Percentiles rank a stretch among this genome's conserved stretches.
These are phyloP conservation scores for Cinclus mexicanus DNA, from an alignment of 2,113 vertebrate species.

Conservation along the genomic window DNA sequence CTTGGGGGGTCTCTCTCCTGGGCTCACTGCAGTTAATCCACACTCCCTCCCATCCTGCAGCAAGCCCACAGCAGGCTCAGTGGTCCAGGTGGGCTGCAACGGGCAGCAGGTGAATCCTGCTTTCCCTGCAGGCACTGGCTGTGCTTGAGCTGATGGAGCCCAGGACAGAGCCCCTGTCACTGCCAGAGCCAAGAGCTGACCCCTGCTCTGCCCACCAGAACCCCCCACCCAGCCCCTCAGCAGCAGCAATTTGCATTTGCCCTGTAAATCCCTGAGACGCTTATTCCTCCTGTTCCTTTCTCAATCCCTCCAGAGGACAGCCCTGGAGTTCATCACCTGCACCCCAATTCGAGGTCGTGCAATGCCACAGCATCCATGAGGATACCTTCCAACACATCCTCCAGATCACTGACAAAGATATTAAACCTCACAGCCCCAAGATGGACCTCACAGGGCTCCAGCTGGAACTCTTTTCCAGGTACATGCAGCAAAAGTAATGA, in stretches of 20 bases:
- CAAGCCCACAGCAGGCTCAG: not conserved
- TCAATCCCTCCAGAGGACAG: rapidly evolving
- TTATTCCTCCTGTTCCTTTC: not conserved
- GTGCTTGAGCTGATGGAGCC: not conserved
- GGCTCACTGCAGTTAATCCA: not conserved
- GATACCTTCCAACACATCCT: not conserved
- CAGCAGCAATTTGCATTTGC: not conserved
- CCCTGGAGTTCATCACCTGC: not conserved
- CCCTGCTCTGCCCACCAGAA: not conserved
- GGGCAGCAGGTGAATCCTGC: not conserved
- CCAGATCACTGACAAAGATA: not conserved
- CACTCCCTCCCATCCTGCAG: not conserved
- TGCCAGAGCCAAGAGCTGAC: not conserved
- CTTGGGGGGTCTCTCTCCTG: not conserved
- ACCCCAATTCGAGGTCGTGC: no score
- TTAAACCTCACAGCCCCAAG: not conserved
- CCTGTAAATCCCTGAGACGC: not conserved
- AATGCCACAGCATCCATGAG: rapidly evolving
- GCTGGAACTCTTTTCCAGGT: not conserved
- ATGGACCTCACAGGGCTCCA: rapidly evolving
- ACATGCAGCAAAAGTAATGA: not conserved
- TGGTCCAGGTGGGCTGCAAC: rapidly evolving
- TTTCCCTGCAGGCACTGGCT: not conserved
- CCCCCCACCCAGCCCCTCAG: not conserved
- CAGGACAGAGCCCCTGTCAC: not conserved